Base-by-base conservation (phyloP, 2,797 vertebrate genomes). In the Masticophis lateralis region DNA sequence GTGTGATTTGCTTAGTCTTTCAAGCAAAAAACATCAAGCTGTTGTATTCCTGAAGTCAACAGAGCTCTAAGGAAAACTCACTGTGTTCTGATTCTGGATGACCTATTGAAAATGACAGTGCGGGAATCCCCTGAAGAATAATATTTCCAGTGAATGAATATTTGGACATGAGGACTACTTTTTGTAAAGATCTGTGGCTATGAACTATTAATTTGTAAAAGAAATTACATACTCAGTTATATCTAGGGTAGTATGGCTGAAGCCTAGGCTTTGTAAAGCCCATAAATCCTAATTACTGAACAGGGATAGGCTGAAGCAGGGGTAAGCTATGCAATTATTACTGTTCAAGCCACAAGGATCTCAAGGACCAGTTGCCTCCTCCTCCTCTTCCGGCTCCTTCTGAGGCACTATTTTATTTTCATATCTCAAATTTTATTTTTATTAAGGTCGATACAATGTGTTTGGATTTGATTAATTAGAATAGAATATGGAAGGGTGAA, bases 81-180 rank as follows among this genome's bases (percentile, higher is more conserved):
- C 37, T 93, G 9, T 61, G 51, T 93, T 94, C 88, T 60, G 92
- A 91, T 95, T 93, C 92, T 1, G 5, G 53, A 90, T n/a, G 2
- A 0, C 3, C 94, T 94, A 95, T 95, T 94, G 91, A 94, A 95
- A 83, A 63, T 51, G 95, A 95, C 87, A 91, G 94, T 90, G 1
- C 9, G 1, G 96, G 92, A 37, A 86, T 87, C 86, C 95, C 94
- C 94, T 5, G 88, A 0, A 56, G 95, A 92, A 66, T 96, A 92
- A 95, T 96, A 94, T 93, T 12, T 2, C 0, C 83, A 93, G 94
- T 57, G 86, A 95, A 94, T 86, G 94, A 90, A 93, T 60, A 95
- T 94, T 95, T 93, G 47, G 94, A 87, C 88, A 88, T 16, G 66
- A 60, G 61, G 93, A 55, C 88, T 69, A 89, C 87, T 91, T 91